A percentile compares a stretch with the other conserved stretches of the same genome.
phyloP scores from a whole-genome alignment of 1,140 invertebrate genomes.

The Tetramorium alpestre region DNA sequence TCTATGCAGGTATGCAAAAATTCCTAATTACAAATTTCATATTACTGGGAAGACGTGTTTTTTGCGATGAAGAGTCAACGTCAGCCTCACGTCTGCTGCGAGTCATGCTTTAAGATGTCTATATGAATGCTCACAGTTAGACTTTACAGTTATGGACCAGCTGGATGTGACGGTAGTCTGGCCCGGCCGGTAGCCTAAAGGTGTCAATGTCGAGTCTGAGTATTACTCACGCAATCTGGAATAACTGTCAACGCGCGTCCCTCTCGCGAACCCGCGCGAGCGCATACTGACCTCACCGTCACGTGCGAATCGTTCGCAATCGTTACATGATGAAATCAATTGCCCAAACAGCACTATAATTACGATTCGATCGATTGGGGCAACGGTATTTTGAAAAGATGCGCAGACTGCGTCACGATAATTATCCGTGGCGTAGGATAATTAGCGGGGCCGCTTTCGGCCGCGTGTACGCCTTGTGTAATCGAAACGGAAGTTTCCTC shows the following conservation, averaged over 20 bases:
- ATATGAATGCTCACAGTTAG: background rate
- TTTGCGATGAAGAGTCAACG: background rate
- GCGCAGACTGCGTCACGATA: background rate
- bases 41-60: background rate
- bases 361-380: background rate
- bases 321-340: conserved; percentile 34
- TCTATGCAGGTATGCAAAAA: background rate
- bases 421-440: background rate
- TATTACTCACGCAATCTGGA: background rate
- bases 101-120: background rate
- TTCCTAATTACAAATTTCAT: background rate
- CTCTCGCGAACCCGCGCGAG: background rate
- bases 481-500: conserved; percentile 47
- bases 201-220: conserved; percentile 21
- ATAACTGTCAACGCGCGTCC: conserved; percentile 26
- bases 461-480: background rate
- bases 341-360: conserved; percentile 35
- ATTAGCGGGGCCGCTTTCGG: background rate
- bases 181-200: conserved; percentile 9
- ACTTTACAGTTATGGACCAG: conserved; percentile 53
- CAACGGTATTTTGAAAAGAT: conserved; percentile 1
- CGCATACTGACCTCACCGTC: conserved; percentile 44
- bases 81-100: background rate
- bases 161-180: background rate
- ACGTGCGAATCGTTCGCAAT: background rate